Percentiles rank a stretch among this genome's conserved stretches.
These are phyloP conservation scores for Brotula barbata DNA, from an alignment of 2,797 vertebrate genomes.

Conservation along the genomic window DNA sequence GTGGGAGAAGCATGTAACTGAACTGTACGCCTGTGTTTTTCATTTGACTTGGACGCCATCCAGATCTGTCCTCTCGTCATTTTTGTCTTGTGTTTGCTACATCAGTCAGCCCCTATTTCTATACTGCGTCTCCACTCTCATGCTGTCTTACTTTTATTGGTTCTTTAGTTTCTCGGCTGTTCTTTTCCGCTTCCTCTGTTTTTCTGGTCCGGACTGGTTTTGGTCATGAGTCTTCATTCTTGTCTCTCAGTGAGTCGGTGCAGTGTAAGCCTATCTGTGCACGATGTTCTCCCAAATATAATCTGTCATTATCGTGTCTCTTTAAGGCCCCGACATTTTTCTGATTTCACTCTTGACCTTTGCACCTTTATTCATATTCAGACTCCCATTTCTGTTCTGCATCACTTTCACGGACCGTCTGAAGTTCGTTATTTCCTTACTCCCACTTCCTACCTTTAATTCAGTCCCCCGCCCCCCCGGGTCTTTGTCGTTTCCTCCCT, in stretches of 20 bases:
- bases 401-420: constrained; percentile 10
- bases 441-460: constrained; percentile 24
- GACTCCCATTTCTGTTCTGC: constrained; percentile 21
- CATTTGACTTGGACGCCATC: constrained; percentile 59
- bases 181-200: not conserved
- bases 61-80: constrained; percentile 58
- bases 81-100: constrained; percentile 39
- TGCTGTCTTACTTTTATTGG: constrained; percentile 18
- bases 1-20: constrained; percentile 50
- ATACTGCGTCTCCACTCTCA: constrained; percentile 19
- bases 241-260: constrained; percentile 3
- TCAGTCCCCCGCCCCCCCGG: constrained; percentile 10
- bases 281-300: constrained; percentile 1
- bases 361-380: constrained; percentile 25
- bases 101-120: constrained; percentile 32
- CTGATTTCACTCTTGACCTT: constrained; percentile 4
- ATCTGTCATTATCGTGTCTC: not conserved
- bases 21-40: constrained; percentile 46
- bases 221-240: constrained; percentile 1
- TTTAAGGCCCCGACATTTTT: constrained; percentile 10
- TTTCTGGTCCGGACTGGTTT: constrained; percentile 7
- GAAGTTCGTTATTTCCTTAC: constrained; percentile 20
- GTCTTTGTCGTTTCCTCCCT: constrained; percentile 31
- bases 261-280: not conserved
- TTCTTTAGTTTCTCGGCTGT: constrained; percentile 6